Percentiles rank a stretch among this genome's conserved stretches.
Conservation (phyloP, 2,888 invertebrate species). For the Biston betularia region DNA sequence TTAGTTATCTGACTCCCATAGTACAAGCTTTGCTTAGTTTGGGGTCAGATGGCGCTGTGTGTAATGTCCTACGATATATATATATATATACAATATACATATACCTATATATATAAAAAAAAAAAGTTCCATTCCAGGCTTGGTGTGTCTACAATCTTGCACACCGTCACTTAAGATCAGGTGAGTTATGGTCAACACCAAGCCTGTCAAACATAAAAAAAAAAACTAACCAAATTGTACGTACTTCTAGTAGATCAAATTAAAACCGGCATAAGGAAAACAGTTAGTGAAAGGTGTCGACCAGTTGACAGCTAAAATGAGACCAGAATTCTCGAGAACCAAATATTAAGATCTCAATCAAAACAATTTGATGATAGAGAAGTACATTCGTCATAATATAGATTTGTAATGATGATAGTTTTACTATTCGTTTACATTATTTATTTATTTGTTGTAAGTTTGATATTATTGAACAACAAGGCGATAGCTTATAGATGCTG, state of each 20-base stretch:
- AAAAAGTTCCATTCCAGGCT: no score
- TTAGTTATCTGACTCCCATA: no score
- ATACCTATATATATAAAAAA: no score
- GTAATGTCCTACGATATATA: no score
- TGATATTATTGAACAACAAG: not conserved
- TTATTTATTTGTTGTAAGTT: slow-evolving; percentile 1
- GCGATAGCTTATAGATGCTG: no score
- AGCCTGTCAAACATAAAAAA: no score
- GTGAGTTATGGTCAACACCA: no score
- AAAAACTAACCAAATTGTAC: slow-evolving; percentile 1
- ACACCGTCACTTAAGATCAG: no score
- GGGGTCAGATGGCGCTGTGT: no score
- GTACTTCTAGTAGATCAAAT: slow-evolving; percentile 26
- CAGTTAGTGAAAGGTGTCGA: slow-evolving; percentile 48
- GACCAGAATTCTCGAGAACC: slow-evolving; percentile 35
- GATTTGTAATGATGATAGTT: slow-evolving; percentile 23
- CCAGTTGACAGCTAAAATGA: slow-evolving; percentile 42
- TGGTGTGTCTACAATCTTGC: no score
- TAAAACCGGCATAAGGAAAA: slow-evolving; percentile 42
- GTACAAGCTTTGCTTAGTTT: no score
- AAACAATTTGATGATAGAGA: slow-evolving; percentile 21
- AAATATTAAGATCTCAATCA: slow-evolving; percentile 37
- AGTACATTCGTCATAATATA: slow-evolving; percentile 27
- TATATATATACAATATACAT: no score
- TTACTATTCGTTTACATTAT: slow-evolving; percentile 5